Evolutionary conservation across 2,888 invertebrate genomes (phyloP).

Genomic region (Terebella lapidaria): DNA sequence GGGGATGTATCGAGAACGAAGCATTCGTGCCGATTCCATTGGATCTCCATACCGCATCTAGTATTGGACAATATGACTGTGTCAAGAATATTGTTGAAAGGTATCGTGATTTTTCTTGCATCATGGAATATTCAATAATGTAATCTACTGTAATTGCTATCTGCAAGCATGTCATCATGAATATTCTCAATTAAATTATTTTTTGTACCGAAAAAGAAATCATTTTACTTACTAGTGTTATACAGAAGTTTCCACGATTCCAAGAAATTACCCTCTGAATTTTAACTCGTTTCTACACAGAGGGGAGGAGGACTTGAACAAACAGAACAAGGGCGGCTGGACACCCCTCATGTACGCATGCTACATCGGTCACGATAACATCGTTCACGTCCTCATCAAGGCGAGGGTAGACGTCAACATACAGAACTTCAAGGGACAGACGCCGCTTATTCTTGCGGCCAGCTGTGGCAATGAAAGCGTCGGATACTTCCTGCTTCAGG

Average conservation of each 20-base stretch:
- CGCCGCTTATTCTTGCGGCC: constrained; percentile 57
- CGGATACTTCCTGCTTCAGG: constrained; percentile 49
- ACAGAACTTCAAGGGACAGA: constrained; percentile 48
- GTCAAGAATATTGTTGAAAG: constrained; percentile 40
- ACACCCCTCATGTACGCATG: constrained; percentile 55
- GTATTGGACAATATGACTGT: constrained; percentile 49
- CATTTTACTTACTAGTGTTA: neutral
- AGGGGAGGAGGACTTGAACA: constrained; percentile 31
- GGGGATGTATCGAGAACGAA: constrained; percentile 28
- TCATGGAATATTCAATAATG: too few relatives aligned
- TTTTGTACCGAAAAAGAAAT: neutral
- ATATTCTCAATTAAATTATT: too few relatives aligned
- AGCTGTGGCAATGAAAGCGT: constrained; percentile 57
- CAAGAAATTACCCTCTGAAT: too few relatives aligned
- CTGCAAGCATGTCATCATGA: too few relatives aligned
- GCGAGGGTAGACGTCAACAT: constrained; percentile 39
- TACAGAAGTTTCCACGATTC: too few relatives aligned
- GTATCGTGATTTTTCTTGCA: too few relatives aligned
- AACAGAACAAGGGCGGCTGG: constrained; percentile 53
- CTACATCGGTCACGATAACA: constrained; percentile 53
- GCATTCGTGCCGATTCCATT: constrained; percentile 44
- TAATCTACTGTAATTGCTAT: too few relatives aligned
- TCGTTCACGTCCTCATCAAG: constrained; percentile 47
- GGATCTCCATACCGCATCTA: constrained; percentile 50
- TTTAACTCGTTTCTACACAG: too few relatives aligned